These are phyloP conservation scores for Peromyscus eremicus DNA, from an alignment of 2,797 vertebrate species.

Conservation along the genomic window DNA sequence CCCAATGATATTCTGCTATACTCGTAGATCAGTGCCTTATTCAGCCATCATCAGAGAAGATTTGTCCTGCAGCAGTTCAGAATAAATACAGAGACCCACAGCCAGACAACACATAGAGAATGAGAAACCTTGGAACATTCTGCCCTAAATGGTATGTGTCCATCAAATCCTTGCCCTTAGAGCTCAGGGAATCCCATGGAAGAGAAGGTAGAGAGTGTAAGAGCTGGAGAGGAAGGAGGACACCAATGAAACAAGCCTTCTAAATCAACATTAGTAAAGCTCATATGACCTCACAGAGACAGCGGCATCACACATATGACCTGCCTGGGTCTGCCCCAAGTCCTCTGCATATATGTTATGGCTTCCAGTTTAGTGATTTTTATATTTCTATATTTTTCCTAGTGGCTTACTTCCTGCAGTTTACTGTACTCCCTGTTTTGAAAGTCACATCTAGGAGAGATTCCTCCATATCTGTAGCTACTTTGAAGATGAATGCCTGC, in stretches of 20 bases:
- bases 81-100: not conserved
- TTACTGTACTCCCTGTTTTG: not conserved
- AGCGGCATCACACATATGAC: accelerated
- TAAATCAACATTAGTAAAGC: not conserved
- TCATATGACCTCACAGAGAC: not conserved
- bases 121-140: not conserved
- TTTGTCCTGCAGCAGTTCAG: not conserved
- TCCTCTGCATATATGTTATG: not conserved
- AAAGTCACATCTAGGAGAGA: not conserved
- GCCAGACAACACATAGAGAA: no score
- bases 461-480: not conserved
- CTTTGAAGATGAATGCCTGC: not conserved
- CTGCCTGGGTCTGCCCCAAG: not conserved
- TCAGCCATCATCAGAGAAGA: not conserved
- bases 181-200: not conserved
- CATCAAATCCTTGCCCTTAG: no score
- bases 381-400: not conserved
- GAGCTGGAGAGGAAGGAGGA: not conserved
- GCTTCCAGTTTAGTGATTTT: not conserved
- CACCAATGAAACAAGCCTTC: not conserved
- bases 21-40: not conserved
- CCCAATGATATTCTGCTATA: not conserved
- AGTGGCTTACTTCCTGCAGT: not conserved
- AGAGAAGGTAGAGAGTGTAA: not conserved
- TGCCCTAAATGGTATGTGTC: not conserved